phyloP scores from a whole-genome alignment of 2,113 vertebrate species.

The Pavo muticus region DNA sequence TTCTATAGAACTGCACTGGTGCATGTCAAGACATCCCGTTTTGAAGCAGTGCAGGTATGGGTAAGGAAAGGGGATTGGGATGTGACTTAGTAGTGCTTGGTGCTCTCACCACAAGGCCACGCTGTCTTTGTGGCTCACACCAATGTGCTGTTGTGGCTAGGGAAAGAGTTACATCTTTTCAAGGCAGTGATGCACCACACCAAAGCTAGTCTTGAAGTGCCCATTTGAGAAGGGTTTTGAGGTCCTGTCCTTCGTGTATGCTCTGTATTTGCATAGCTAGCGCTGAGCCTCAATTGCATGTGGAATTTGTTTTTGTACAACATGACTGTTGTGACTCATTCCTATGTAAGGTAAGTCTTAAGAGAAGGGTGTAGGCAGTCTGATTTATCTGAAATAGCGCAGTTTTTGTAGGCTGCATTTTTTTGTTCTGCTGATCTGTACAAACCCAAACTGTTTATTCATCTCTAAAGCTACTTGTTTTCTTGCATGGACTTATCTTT shows the following conservation, averaged over 20 bases:
- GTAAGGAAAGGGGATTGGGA: background rate
- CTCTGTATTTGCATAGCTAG: conserved; percentile 6
- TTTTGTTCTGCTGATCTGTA: conserved; percentile 5
- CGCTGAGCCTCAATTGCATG: background rate
- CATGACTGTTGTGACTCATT: conserved; percentile 34
- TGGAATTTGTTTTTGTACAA: conserved; percentile 42
- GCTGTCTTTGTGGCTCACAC: fast-evolving
- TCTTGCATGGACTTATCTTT: background rate
- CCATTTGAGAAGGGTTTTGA: background rate
- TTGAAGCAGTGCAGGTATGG: background rate
- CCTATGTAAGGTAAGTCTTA: conserved; percentile 31
- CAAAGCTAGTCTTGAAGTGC: background rate
- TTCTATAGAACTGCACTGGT: background rate
- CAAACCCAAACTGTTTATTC: conserved; percentile 23
- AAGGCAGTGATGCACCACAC: background rate
- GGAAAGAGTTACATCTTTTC: background rate
- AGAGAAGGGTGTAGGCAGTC: conserved; percentile 28
- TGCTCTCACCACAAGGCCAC: fast-evolving
- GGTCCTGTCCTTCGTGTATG: background rate
- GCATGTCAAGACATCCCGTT: background rate
- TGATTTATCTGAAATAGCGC: conserved; percentile 21
- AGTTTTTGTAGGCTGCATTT: conserved; percentile 6
- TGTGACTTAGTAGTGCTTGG: background rate
- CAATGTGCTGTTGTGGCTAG: fast-evolving
- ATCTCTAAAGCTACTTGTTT: background rate